Percentiles rank a stretch among this genome's conserved stretches.
Evolutionary conservation across 2,888 invertebrate species (phyloP).

Genomic region (Arctia plantaginis): DNA sequence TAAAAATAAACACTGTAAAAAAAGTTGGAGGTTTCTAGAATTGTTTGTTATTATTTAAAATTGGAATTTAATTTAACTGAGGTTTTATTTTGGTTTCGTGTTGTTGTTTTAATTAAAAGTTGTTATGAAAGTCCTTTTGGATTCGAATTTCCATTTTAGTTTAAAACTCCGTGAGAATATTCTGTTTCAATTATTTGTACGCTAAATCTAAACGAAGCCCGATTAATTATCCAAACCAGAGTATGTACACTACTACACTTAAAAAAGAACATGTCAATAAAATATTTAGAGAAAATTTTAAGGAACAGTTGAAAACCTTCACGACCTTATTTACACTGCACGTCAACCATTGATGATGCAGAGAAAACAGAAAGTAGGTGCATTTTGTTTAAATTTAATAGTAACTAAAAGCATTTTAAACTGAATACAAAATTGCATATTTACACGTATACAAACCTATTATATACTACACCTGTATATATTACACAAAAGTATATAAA

Average conservation of each 20-base stretch:
- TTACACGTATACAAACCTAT: too few relatives aligned
- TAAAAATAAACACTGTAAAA: background rate
- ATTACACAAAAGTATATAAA: too few relatives aligned
- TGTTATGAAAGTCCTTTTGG: slow-evolving; percentile 3
- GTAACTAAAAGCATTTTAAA: too few relatives aligned
- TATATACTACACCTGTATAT: too few relatives aligned
- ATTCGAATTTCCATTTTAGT: slow-evolving; percentile 7
- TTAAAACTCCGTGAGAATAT: slow-evolving; percentile 5
- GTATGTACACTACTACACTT: too few relatives aligned
- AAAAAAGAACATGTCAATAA: background rate
- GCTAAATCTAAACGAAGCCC: background rate
- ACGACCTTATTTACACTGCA: too few relatives aligned
- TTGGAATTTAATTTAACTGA: background rate
- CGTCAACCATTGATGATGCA: too few relatives aligned
- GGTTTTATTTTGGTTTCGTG: slow-evolving; percentile 1
- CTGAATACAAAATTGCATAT: too few relatives aligned
- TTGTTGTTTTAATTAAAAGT: slow-evolving; percentile 5
- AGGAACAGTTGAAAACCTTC: too few relatives aligned
- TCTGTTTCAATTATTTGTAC: slow-evolving; percentile 1
- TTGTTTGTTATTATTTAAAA: background rate
- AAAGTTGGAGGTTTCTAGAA: background rate
- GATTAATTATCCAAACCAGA: background rate
- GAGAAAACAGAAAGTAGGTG: too few relatives aligned
- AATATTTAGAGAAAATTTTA: too few relatives aligned
- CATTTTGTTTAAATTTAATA: too few relatives aligned